Evolutionary conservation across 2,113 vertebrate genomes (phyloP), one percentile per base, ranked within the genome.

Genomic region (Platichthys flesus): DNA sequence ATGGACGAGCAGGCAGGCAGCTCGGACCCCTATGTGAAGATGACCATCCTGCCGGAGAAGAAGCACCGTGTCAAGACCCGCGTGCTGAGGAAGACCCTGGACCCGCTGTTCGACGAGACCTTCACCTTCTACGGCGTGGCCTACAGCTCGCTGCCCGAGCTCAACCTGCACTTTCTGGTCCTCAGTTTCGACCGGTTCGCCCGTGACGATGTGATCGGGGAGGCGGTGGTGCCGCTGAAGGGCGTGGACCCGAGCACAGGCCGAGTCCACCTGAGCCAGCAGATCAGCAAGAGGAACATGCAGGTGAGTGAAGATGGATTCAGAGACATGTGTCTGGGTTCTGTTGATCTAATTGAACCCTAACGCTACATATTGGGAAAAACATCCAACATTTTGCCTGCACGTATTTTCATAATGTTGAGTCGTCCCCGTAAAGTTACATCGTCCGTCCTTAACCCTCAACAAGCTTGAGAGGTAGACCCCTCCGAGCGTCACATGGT

Each of bases 51-150:
- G 24, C 98, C 98, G 0, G 98, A 99, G 84, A 98, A 98, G 91
- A 94, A 98, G 92, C 97, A 99, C 64, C 96, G 97, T 0, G 97
- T 99, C 42, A 98, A 99, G 95, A 98, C 97, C 45, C 95, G 98
- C 0, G 97, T 99, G 0, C 93, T 99, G 9, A 95, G 98, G 83
- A 98, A 96, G 92, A 99, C 97, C 0, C 93, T 97, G 70, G 96
- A 99, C 59, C 98, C 98, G 0, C 94, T 96, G 4, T 99, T 99
- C 0, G 97, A 99, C 0, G 98, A 99, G 91, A 99, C 98, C 85
- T 99, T 99, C 94, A 99, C 97, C 61, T 98, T 99, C 90, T 99
- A 99, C 0, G 97, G 97, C 6, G 95, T 99, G 84, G 95, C 97
- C 0, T 98, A 97, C 92, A 98, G 97, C 93, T 92, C 97, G 45